A percentile compares a stretch with the other conserved stretches of the same genome.
Conservation (phyloP, 2,888 invertebrate species). For the Therioaphis trifolii region DNA sequence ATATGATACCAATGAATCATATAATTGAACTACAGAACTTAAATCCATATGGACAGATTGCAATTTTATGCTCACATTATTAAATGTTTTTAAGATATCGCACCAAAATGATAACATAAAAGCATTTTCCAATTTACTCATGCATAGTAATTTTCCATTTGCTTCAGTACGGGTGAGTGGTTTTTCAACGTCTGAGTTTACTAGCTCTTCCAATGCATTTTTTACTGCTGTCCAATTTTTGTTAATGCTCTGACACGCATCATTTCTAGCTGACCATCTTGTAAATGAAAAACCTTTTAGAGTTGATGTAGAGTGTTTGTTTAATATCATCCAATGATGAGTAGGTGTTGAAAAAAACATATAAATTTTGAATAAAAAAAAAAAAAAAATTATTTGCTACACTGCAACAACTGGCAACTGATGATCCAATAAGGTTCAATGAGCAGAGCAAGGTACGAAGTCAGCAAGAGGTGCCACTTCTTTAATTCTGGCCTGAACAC, state of each 20-base stretch:
- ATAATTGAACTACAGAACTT: conserved; percentile 9
- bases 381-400: conserved; percentile 1
- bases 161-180: no score
- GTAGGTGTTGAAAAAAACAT: conserved; percentile 33
- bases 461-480: background rate
- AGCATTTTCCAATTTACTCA: conserved; percentile 6
- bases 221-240: background rate
- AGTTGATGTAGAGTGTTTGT: background rate
- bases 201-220: background rate
- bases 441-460: background rate
- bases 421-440: conserved; percentile 7
- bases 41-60: conserved; percentile 5
- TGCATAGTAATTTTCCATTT: background rate
- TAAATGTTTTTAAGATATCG: conserved; percentile 4
- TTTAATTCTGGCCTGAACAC: background rate
- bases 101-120: conserved; percentile 11
- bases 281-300: conserved; percentile 41
- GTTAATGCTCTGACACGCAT: conserved; percentile 1
- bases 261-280: no score
- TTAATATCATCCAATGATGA: conserved; percentile 20
- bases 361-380: no score
- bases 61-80: conserved; percentile 15
- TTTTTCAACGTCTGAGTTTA: background rate
- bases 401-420: background rate
- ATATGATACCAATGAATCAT: conserved; percentile 31